Conservation (phyloP, 2,113 vertebrate genomes). For the Taxidea taxus region DNA sequence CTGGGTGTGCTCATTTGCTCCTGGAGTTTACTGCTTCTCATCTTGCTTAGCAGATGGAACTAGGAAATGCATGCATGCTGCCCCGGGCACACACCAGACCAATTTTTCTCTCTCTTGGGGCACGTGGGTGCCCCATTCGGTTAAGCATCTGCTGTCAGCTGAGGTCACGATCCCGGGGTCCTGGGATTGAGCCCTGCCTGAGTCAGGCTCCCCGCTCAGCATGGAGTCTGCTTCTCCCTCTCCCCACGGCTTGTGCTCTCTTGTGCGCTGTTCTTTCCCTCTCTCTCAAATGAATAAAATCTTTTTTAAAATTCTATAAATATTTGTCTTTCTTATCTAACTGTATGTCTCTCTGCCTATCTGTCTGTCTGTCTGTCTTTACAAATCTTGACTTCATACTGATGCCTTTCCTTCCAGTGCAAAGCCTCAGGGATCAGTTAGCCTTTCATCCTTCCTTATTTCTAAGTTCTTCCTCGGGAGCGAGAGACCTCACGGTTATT, state of each 20-base stretch:
- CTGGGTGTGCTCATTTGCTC: neutral
- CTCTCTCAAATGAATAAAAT: neutral
- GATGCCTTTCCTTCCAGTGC: neutral
- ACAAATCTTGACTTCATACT: neutral
- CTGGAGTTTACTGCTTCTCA: neutral
- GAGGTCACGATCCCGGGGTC: neutral
- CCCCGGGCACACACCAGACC: neutral
- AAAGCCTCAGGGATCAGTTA: neutral
- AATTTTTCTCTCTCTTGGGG: neutral
- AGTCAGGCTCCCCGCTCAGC: no score
- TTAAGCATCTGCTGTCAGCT: neutral
- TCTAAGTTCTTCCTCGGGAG: neutral
- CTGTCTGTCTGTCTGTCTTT: neutral
- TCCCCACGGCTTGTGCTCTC: neutral
- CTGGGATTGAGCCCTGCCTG: neutral
- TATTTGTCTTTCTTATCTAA: neutral
- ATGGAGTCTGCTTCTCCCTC: neutral
- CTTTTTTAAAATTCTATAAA: neutral
- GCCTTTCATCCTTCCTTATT: neutral
- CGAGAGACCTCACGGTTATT: neutral
- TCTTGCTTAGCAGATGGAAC: neutral
- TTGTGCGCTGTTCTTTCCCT: neutral
- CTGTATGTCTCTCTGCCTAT: neutral
- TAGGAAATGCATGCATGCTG: neutral
- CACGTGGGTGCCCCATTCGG: neutral